A percentile compares a stretch with the other conserved stretches of the same genome.
phyloP scores from a whole-genome alignment of 2,113 vertebrate species.

The Carassius gibelio region DNA sequence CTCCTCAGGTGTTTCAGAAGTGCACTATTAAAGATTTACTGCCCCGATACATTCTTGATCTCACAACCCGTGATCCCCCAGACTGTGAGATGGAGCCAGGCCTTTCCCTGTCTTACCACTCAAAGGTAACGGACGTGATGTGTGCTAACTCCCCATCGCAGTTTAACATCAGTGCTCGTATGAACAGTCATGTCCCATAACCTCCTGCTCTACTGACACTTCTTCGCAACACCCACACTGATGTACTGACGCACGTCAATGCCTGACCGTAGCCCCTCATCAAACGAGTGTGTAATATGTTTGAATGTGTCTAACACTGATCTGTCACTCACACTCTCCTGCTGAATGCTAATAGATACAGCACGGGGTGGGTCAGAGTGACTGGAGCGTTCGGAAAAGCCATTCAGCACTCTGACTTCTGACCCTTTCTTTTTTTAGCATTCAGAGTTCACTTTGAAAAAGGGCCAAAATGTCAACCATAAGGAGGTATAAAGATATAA shows the following conservation, averaged over 20 bases:
- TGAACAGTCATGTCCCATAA: background rate
- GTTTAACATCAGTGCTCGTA: background rate
- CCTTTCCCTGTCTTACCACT: constrained; percentile 79
- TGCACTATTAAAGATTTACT: constrained; percentile 85
- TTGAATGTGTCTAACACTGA: constrained; percentile 38
- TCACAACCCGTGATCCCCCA: constrained; percentile 79
- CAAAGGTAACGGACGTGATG: constrained; percentile 82
- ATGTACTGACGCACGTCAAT: background rate
- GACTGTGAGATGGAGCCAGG: constrained; percentile 80
- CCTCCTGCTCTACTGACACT: constrained; percentile 32
- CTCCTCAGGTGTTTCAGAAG: constrained; percentile 90
- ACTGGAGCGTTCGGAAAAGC: background rate
- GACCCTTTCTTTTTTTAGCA: constrained; percentile 28
- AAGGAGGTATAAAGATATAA: background rate
- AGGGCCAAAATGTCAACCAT: background rate
- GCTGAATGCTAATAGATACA: constrained; percentile 14
- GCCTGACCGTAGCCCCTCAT: constrained; percentile 14
- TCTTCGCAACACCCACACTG: constrained; percentile 7
- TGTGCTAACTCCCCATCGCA: constrained; percentile 58
- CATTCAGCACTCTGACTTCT: constrained; percentile 24
- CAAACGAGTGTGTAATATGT: background rate
- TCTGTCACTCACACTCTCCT: constrained; percentile 19
- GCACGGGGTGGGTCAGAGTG: background rate
- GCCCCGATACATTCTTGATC: constrained; percentile 83
- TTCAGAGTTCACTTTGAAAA: constrained; percentile 11